Conservation (phyloP, 1,140 invertebrate genomes). For the Zophobas atratus region DNA sequence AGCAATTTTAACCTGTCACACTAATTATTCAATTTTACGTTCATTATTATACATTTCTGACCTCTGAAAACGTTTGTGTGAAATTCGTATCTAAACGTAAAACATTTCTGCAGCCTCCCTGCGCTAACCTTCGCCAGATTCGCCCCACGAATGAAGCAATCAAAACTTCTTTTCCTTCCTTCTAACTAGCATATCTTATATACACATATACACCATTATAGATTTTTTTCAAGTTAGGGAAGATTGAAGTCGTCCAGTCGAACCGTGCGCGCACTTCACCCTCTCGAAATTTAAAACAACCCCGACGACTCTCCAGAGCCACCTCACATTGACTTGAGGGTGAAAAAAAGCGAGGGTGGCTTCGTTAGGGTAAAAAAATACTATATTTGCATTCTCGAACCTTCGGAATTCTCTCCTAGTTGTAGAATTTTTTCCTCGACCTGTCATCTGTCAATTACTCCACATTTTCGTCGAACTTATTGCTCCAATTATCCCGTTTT, state of each 20-base stretch:
- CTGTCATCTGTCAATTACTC: constrained; percentile 38
- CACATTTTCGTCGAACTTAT: constrained; percentile 21
- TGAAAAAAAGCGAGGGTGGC: constrained; percentile 66
- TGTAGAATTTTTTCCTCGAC: constrained; percentile 16
- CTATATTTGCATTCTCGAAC: constrained; percentile 65
- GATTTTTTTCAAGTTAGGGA: constrained; percentile 66
- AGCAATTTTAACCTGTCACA: no score
- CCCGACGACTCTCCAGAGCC: constrained; percentile 43
- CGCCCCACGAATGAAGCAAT: constrained; percentile 57
- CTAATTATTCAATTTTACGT: no score
- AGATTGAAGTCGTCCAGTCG: constrained; percentile 58
- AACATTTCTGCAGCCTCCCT: no score
- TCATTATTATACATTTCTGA: no score
- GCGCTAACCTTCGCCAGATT: not conserved
- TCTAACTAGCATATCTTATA: constrained; percentile 66
- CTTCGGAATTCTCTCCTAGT: constrained; percentile 55
- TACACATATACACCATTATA: constrained; percentile 67
- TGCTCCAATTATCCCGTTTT: constrained; percentile 16
- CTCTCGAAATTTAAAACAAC: constrained; percentile 36
- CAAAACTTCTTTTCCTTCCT: constrained; percentile 65
- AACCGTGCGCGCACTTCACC: constrained; percentile 55
- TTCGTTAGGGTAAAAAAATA: constrained; percentile 67
- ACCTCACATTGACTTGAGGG: constrained; percentile 63
- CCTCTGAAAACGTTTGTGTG: no score
- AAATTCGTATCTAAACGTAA: no score